phyloP scores from a whole-genome alignment of 2,797 vertebrate genomes.

The Notamacropus eugenii region DNA sequence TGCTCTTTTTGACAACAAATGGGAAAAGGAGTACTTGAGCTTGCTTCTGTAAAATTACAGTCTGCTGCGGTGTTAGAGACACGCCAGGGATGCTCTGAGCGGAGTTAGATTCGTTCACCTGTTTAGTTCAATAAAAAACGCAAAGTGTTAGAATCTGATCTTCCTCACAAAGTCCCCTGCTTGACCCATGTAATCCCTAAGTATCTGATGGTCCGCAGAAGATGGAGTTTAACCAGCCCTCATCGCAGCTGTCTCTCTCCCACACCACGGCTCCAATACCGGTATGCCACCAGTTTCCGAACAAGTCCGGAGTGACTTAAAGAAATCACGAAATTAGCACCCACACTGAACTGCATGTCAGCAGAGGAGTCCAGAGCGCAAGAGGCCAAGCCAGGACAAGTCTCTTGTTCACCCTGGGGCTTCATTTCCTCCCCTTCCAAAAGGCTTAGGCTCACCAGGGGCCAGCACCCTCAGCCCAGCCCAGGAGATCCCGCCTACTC shows the following conservation, averaged over 20 bases:
- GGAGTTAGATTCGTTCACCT: slow-evolving; percentile 72
- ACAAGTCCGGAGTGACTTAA: neutral
- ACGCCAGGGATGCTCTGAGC: neutral
- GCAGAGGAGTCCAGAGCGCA: neutral
- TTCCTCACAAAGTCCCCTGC: neutral
- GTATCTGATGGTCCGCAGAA: neutral
- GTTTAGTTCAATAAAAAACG: slow-evolving; percentile 36
- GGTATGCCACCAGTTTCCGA: neutral
- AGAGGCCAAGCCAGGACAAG: neutral
- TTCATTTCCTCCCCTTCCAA: neutral
- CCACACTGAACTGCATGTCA: neutral
- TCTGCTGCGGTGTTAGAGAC: slow-evolving; percentile 28
- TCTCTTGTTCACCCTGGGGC: neutral
- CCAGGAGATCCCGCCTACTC: neutral
- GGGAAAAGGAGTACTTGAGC: slow-evolving; percentile 72
- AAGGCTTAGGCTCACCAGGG: neutral
- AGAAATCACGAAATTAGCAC: neutral
- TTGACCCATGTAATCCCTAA: neutral
- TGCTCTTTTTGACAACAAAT: slow-evolving; percentile 56
- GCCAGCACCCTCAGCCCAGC: neutral
- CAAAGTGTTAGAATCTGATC: slow-evolving; percentile 29
- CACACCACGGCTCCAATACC: neutral
- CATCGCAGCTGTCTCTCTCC: neutral
- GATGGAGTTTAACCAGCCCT: neutral
- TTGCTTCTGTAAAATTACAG: slow-evolving; percentile 42